phyloP scores from a whole-genome alignment of 2,113 vertebrate species.

The Pogonocichla stellata region DNA sequence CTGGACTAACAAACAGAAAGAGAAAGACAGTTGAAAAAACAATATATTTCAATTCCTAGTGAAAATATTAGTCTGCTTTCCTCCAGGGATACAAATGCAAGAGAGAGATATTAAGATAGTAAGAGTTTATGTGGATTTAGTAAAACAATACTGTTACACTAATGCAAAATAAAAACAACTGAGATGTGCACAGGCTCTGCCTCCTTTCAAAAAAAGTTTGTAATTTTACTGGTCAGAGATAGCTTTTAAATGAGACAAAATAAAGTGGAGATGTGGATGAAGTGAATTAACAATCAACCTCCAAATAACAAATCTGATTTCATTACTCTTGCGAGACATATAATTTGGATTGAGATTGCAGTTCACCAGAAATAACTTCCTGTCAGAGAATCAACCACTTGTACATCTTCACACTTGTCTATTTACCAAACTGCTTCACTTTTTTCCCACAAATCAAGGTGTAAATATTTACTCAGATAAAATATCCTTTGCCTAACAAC shows the following conservation, averaged over 20 bases:
- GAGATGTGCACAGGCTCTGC: background rate
- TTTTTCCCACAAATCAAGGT: background rate
- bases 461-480: background rate
- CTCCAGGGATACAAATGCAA: background rate
- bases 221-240: background rate
- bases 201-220: background rate
- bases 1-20: background rate
- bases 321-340: background rate
- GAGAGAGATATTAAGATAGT: background rate
- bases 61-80: background rate
- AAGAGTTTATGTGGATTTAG: background rate
- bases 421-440: background rate
- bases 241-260: background rate
- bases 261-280: background rate
- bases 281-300: background rate
- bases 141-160: background rate
- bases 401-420: background rate
- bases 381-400: background rate
- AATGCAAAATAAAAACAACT: background rate
- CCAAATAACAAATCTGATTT: background rate
- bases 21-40: background rate
- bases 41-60: background rate
- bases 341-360: background rate
- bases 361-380: background rate
- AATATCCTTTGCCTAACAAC: background rate